Evolutionary conservation across 2,888 invertebrate genomes (phyloP).

Genomic region (Athalia cordata): DNA sequence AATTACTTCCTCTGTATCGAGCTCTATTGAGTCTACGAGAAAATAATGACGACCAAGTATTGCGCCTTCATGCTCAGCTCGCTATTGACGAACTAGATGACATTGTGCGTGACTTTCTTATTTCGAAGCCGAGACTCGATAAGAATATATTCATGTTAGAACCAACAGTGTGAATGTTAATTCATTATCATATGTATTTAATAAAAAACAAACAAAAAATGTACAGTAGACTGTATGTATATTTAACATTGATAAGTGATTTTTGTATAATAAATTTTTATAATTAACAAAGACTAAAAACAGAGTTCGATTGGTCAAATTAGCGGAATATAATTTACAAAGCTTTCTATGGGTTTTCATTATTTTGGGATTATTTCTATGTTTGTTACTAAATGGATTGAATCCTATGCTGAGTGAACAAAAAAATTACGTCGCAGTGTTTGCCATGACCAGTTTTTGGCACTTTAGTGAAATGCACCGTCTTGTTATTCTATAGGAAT

Average conservation of each 20-base stretch:
- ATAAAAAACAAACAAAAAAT: neutral
- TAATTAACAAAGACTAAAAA: constrained; percentile 14
- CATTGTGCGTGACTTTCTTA: constrained; percentile 79
- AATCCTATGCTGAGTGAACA: no score
- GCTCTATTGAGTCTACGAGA: constrained; percentile 80
- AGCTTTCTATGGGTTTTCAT: no score
- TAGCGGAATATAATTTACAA: constrained; percentile 6
- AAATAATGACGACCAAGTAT: constrained; percentile 80
- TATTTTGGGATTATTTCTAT: no score
- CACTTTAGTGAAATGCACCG: no score
- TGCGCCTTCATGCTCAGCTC: constrained; percentile 84
- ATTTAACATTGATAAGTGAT: constrained; percentile 22
- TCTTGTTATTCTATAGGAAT: constrained; percentile 74
- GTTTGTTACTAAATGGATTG: no score
- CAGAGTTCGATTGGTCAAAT: constrained; percentile 10
- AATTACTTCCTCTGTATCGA: constrained; percentile 82
- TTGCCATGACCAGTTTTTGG: no score
- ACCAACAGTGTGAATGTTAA: neutral
- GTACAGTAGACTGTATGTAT: constrained; percentile 9
- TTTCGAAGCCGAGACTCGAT: constrained; percentile 76
- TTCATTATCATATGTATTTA: neutral
- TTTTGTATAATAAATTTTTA: constrained; percentile 9
- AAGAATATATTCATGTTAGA: constrained; percentile 76
- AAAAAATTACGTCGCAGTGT: no score
- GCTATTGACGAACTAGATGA: constrained; percentile 86